Base-by-base conservation (phyloP, 2,888 invertebrate species). In the Helicoverpa assulta region DNA sequence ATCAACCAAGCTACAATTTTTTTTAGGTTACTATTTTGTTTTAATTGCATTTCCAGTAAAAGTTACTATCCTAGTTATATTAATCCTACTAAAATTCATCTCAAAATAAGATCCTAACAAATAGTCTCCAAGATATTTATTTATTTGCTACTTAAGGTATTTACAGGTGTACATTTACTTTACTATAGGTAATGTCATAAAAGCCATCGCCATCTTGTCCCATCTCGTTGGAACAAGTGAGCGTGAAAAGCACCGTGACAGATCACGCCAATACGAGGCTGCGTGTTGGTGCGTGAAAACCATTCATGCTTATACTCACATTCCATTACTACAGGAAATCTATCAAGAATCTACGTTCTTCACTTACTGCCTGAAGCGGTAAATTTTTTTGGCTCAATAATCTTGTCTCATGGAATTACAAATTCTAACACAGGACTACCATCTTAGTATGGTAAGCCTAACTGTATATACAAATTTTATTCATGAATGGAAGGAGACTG, bases 261-360 rank as follows among this genome's bases (percentile, higher is more conserved):
- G 40, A 73, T 52, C 56, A 56, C 53, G 47, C 40, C 43, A 52
- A 60, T 16, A 26, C 7, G 47, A 19, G 19, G 59, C 53, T 51
- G 58, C 7, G 14, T 40, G 37, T 14, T 52, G 18, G 18, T 33
- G 67, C 51, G 51, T 67, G 51, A 52, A 55, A 55, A 59, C 47
- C 50, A 73, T 53, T 66, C 19, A 74, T 21, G 71, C 12, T 16
- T 69, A 21, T 43, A 58, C 50, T 64, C 16, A 29, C 43, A 12
- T 50, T 12, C 14, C 14, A 14, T 7, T 51, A 14, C 10, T 26
- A 6, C 50, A 10, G 1, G 8, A 5, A 40, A 29, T 10, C 26
- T 47, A 29, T 29, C 0, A 40, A n/a, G 12, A 21, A 5, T n/a
- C 3, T 52, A 10, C 16, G 19, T 18, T 8, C 7, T 52, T 26